Base-by-base conservation (phyloP, 2,797 vertebrate genomes). In the Pangasius krempfi region DNA sequence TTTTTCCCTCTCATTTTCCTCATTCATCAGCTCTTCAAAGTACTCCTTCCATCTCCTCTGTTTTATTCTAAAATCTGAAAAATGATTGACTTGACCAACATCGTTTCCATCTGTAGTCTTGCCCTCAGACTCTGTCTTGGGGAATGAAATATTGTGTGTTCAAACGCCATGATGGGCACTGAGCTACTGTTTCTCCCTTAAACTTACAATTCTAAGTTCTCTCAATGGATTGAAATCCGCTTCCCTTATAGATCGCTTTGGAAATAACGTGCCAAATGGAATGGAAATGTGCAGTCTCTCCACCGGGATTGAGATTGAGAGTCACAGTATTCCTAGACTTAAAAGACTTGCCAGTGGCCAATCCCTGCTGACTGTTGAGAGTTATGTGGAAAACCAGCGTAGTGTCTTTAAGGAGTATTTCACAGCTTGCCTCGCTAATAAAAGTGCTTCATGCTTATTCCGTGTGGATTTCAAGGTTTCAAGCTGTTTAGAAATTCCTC, bases 401-500 rank as follows among this genome's bases (percentile, higher is more conserved):
- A 37, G 47, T 66, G 73, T 79, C 30, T 78, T 64, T 27, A 54
- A 58, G 73, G 60, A 73, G 6, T 44, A 44, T 85, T 79, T 88
- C 37, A 60, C 66, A 50, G 54, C 64, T 82, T 30, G 60, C 13
- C 33, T 40, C 40, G 22, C 18, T 30, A 54, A 73, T 10, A 75
- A 73, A 85, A 60, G 37, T 20, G 37, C 5, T 44, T 75, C 22
- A 12, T 56, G 54, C 64, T 62, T 79, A 72, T 80, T 81, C 47
- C 87, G 66, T 64, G 64, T 89, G 78, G 85, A 86, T 33, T 52
- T 25, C 20, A 30, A 85, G 68, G 16, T 47, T 58, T 84, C 78
- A 52, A n/a, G 40, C 37, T 58, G 81, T 85, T 82, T 88, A 84
- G 81, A 87, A 87, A 60, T n/a, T 76, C 64, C 85, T 47, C 47